Evolutionary conservation across 2,113 vertebrate species (phyloP), one percentile per base, ranked within the genome.

Genomic region (Petrocephalus microphthalmus): DNA sequence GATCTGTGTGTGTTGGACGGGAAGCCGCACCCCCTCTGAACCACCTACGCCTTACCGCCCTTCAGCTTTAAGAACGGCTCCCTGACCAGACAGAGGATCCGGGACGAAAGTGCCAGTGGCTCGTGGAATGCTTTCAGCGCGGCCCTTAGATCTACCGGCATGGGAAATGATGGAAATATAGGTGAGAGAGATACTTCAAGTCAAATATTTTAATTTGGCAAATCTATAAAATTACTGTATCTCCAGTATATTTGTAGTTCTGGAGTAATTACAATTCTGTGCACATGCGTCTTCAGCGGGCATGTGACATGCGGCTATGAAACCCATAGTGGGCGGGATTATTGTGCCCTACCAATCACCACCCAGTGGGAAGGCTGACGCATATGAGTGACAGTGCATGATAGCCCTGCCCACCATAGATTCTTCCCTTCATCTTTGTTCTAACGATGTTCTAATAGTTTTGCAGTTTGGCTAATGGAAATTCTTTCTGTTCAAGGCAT

Each of bases 41-140:
- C 33, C 6, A 15, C 33, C 15, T n/a, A 29, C 29, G 15, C 29
- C 5, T 52, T 82, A 6, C 25, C 49, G 11, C 56, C 78, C 81
- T 15, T 88, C 94, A 99, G 98, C 94, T 99, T 97, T 92, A 99
- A 99, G 93, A 99, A 99, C 0, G 98, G 97, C 1, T 99, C 98
- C 88, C 93, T 99, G 89, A 97, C 96, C 81, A 96, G 98, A 94
- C 97, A 99, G 92, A 96, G 91, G 85, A 93, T 99, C 93, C 95
- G 97, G 11, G 94, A 98, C 85, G 91, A 96, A 54, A 95, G 95
- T 51, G 93, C 96, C n/a, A 94, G 93, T 88, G 92, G 95, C 56
- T 99, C 97, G 87, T 99, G 98, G 98, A 96, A 96, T 78, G 52
- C 91, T 42, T 99, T 99, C 91, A 96, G 97, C 0, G 92, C 93